Evolutionary conservation across 2,888 invertebrate species (phyloP).

Genomic region (Perizoma affinitatum): DNA sequence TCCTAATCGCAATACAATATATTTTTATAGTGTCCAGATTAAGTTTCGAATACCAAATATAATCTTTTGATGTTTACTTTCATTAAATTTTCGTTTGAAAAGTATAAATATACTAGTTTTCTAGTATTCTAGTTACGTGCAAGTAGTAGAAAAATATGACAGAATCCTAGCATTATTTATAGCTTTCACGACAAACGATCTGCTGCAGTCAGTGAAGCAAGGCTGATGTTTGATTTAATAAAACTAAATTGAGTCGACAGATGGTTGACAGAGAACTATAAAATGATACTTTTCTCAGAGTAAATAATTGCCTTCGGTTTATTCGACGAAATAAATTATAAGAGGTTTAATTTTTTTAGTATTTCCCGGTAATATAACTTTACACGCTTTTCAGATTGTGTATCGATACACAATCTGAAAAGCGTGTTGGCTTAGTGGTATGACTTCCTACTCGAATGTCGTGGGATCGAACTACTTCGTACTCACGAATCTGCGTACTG

Average conservation of each 20-base stretch:
- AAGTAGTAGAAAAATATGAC: slow-evolving; percentile 43
- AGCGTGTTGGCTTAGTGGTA: no score
- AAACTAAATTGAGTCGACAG: slow-evolving; percentile 32
- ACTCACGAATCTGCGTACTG: no score
- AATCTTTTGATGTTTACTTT: no score
- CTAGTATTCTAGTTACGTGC: no score
- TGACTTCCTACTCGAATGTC: no score
- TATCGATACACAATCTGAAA: no score
- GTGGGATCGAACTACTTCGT: no score
- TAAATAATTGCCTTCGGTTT: slow-evolving; percentile 51
- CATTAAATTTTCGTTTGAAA: not conserved
- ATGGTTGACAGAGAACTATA: slow-evolving; percentile 43
- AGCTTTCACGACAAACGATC: slow-evolving; percentile 4
- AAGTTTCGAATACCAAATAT: no score
- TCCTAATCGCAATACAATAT: no score
- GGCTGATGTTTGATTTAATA: slow-evolving; percentile 30
- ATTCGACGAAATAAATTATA: slow-evolving; percentile 46
- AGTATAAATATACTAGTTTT: slow-evolving; percentile 43
- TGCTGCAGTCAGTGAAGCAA: not conserved
- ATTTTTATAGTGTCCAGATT: no score
- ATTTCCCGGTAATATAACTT: not conserved
- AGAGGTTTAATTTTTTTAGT: slow-evolving; percentile 28
- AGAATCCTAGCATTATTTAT: slow-evolving; percentile 30
- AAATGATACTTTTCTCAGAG: slow-evolving; percentile 54
- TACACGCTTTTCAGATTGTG: no score